phyloP scores from a whole-genome alignment of 1,140 invertebrate species.

The Chironomus striatipennis region DNA sequence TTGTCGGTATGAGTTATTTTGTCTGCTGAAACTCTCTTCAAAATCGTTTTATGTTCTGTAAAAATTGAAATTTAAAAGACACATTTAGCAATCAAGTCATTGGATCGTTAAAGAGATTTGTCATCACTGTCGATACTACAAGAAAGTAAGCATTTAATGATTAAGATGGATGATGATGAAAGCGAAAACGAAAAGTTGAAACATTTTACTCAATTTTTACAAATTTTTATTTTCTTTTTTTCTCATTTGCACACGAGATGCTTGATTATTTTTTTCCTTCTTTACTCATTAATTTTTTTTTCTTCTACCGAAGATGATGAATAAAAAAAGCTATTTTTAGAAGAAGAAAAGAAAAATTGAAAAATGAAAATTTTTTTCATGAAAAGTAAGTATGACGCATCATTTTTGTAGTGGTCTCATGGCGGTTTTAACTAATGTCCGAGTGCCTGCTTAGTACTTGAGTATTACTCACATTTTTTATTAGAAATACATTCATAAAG shows the following conservation, averaged over 20 bases:
- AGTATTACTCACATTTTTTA: too few relatives aligned
- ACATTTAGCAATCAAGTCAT: background rate
- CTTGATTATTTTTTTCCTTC: too few relatives aligned
- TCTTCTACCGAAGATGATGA: too few relatives aligned
- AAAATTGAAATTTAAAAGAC: background rate
- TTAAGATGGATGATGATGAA: background rate
- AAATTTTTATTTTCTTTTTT: background rate
- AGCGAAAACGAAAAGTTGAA: background rate
- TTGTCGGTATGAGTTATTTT: background rate
- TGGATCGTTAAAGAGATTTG: background rate
- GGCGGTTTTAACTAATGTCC: too few relatives aligned
- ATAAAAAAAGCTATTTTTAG: background rate
- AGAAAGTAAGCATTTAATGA: background rate
- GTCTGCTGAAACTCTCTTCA: background rate
- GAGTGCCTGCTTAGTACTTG: too few relatives aligned
- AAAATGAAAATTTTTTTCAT: too few relatives aligned
- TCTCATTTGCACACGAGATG: conserved; percentile 1
- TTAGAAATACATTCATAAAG: too few relatives aligned
- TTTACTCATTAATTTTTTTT: too few relatives aligned
- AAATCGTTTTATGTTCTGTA: conserved; percentile 1
- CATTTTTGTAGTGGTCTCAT: too few relatives aligned
- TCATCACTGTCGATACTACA: background rate
- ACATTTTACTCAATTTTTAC: background rate
- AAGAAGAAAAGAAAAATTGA: background rate
- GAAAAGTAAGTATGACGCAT: too few relatives aligned